Evolutionary conservation across 1,140 invertebrate species (phyloP).

Genomic region (Zaprionus nigranus): DNA sequence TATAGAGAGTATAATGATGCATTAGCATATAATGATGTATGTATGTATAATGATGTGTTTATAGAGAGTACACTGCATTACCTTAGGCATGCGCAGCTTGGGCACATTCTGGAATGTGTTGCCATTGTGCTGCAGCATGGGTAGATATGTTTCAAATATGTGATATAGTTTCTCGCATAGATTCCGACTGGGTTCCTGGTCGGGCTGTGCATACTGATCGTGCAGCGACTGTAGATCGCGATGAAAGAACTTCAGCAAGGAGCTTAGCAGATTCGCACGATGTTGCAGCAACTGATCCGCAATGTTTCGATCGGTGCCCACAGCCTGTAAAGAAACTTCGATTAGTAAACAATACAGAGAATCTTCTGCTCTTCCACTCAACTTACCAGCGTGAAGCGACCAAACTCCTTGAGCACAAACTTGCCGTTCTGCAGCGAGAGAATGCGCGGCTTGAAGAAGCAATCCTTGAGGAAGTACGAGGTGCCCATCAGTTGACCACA

Average conservation of each 20-base stretch:
- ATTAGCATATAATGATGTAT: no score
- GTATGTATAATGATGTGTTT: no score
- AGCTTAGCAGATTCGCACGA: constrained; percentile 89
- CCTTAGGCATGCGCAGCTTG: constrained; percentile 91
- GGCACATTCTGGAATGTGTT: constrained; percentile 92
- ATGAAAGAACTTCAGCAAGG: constrained; percentile 91
- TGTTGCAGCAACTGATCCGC: constrained; percentile 91
- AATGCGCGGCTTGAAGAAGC: constrained; percentile 90
- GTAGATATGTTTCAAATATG: constrained; percentile 93
- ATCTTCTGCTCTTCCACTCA: neutral
- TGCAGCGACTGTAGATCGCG: constrained; percentile 90
- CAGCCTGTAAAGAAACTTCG: constrained; percentile 86
- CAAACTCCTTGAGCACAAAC: constrained; percentile 92
- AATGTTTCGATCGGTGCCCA: constrained; percentile 93
- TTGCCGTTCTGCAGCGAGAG: constrained; percentile 93
- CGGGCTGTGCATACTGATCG: constrained; percentile 85
- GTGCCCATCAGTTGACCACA: constrained; percentile 94
- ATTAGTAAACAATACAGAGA: constrained; percentile 22
- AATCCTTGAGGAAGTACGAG: constrained; percentile 89
- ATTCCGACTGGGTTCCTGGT: constrained; percentile 84
- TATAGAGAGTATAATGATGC: neutral
- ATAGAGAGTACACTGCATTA: constrained; percentile 59
- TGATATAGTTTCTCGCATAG: constrained; percentile 91
- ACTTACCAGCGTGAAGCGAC: constrained; percentile 90
- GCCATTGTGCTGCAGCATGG: constrained; percentile 90